Base-by-base conservation (phyloP, 1,140 invertebrate species). In the Chrysopa pallens region DNA sequence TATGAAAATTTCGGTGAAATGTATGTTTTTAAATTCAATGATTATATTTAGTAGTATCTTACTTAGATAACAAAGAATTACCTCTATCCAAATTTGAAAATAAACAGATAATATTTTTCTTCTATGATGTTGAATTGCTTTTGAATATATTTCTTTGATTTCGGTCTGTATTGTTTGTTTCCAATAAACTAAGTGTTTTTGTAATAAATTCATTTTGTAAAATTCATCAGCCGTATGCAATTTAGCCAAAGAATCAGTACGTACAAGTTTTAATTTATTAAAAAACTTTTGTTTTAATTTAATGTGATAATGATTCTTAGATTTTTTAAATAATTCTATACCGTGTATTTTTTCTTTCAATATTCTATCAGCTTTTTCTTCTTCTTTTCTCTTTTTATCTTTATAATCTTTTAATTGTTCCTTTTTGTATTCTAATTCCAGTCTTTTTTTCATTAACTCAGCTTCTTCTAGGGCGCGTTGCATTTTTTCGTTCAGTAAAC, bases 361-460 rank as follows among this genome's bases (percentile, higher is more conserved):
- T 59, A 64, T 56, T 1, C 53, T 48, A 39, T 73, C 68, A 44
- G 64, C 68, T 43, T 67, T 63, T 50, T 74, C 66, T 55, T 70
- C 66, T 54, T 76, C 73, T 49, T 58, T 63, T 42, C 63, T 68
- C 15, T 73, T 59, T 48, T 68, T 70, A 40, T 74, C 67, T 51
- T 66, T 67, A 6, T 76, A 61, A 28, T 66, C 66, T 53, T 68
- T 66, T 2, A 77, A 66, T 44, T 66, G 63, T 48, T 61, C 58
- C 2, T 63, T 55, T 49, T 72, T 72, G 43, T 74, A 72, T 50
- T 76, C 73, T 54, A 74, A 73, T 49, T 77, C 73, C 44, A 63
- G 55, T 9, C 54, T 45, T 7, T 56, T 55, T 54, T 68, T 69
- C 6, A 58, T 60, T 43, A 65, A 60, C n/a, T 67, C 56, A 3